Evolutionary conservation across 1,140 invertebrate species (phyloP).

Genomic region (Pseudachorutes palmiensis): DNA sequence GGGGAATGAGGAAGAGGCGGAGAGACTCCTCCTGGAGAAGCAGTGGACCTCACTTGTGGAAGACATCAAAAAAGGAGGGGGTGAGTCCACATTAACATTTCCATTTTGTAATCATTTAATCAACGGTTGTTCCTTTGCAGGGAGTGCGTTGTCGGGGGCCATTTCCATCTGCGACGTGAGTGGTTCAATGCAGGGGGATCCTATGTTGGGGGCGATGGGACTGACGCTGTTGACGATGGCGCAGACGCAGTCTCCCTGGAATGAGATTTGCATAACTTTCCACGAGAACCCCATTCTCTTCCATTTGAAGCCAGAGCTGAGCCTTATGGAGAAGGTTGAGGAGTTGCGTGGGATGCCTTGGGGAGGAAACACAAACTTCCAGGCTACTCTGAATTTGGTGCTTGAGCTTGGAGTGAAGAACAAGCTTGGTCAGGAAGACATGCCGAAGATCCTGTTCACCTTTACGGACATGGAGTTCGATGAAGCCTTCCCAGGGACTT

Average conservation of each 20-base stretch:
- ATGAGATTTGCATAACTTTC: constrained; percentile 28
- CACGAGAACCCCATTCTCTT: constrained; percentile 17
- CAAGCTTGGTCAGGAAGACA: constrained; percentile 24
- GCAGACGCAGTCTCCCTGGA: constrained; percentile 25
- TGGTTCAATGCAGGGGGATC: constrained; percentile 28
- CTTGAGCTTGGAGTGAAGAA: constrained; percentile 20
- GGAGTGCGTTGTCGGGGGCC: constrained; percentile 20
- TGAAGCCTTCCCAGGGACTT: constrained; percentile 7
- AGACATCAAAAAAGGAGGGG: constrained; percentile 19
- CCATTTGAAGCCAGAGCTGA: constrained; percentile 3
- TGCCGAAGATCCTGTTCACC: constrained; percentile 31
- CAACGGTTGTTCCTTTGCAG: background rate
- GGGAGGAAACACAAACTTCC: constrained; percentile 31
- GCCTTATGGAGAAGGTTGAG: constrained; percentile 21
- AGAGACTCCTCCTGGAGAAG: constrained; percentile 22
- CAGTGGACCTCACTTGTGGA: constrained; percentile 32
- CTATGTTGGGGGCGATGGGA: constrained; percentile 30
- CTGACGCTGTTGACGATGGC: constrained; percentile 30
- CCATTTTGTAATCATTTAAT: background rate
- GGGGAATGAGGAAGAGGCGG: background rate
- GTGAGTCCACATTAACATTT: background rate
- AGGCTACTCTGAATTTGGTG: constrained; percentile 30
- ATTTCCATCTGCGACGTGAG: constrained; percentile 31
- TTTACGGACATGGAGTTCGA: constrained; percentile 38
- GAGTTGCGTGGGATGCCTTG: constrained; percentile 24